These are phyloP conservation scores for Bradypodion pumilum DNA, from an alignment of 2,797 vertebrate genomes.

Conservation along the genomic window DNA sequence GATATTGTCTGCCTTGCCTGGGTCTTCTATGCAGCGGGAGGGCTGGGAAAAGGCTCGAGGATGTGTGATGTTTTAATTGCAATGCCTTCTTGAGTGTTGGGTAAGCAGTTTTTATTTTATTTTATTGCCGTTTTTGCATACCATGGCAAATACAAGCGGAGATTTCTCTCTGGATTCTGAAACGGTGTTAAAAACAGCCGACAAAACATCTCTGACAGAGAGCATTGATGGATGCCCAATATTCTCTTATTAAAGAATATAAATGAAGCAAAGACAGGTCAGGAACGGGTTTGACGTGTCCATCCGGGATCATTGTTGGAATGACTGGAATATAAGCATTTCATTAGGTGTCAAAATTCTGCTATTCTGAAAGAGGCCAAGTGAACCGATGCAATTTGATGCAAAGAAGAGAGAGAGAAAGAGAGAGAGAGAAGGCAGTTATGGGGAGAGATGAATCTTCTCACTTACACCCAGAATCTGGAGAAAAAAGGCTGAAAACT, in stretches of 20 bases:
- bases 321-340: constrained; percentile 53
- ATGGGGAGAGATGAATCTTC: constrained; percentile 50
- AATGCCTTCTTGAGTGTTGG: constrained; percentile 49
- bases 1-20: neutral
- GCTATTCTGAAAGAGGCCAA: constrained; percentile 60
- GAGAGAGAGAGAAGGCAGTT: neutral
- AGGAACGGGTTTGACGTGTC: constrained; percentile 46
- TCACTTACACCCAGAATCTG: constrained; percentile 21
- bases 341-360: constrained; percentile 53
- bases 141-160: constrained; percentile 64
- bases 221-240: constrained; percentile 53
- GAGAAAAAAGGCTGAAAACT: neutral
- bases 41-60: constrained; percentile 29
- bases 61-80: constrained; percentile 58
- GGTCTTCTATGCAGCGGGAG: constrained; percentile 29
- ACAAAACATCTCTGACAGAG: constrained; percentile 58
- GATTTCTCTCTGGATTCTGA: constrained; percentile 68
- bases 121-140: constrained; percentile 15
- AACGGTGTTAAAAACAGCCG: constrained; percentile 51
- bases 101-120: constrained; percentile 41
- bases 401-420: neutral
- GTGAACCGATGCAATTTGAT: constrained; percentile 49
- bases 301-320: constrained; percentile 53
- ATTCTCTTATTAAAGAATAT: constrained; percentile 70
- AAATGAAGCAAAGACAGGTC: constrained; percentile 61